These are phyloP conservation scores for Argyra leucocephala DNA, from an alignment of 2,888 invertebrate genomes.

Conservation along the genomic window DNA sequence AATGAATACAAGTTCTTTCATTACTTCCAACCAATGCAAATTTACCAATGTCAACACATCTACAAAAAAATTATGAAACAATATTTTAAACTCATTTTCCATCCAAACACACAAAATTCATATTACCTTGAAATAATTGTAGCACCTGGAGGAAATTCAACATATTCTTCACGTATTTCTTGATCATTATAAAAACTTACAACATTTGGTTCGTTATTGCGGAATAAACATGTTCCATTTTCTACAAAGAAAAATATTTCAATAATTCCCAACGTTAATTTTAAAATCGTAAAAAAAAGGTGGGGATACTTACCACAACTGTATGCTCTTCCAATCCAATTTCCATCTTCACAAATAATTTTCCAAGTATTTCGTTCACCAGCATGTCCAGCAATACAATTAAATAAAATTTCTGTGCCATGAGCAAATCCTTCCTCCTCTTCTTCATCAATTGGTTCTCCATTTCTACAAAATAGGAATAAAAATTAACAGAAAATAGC, in stretches of 20 bases:
- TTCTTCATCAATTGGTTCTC: slow-evolving; percentile 56
- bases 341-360: slow-evolving; percentile 73
- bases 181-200: slow-evolving; percentile 73
- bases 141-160: slow-evolving; percentile 69
- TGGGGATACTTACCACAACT: slow-evolving; percentile 54
- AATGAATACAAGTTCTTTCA: slow-evolving; percentile 61
- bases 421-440: slow-evolving; percentile 65
- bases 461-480: slow-evolving; percentile 46
- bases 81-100: no score
- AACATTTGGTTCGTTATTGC: slow-evolving; percentile 68
- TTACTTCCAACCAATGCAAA: slow-evolving; percentile 70
- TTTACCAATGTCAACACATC: slow-evolving; percentile 80
- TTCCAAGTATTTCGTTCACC: slow-evolving; percentile 78
- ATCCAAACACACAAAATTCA: not conserved
- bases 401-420: slow-evolving; percentile 72
- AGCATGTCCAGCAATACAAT: slow-evolving; percentile 71
- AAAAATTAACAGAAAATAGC: not conserved
- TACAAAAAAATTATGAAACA: slow-evolving; percentile 28
- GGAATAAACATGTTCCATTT: slow-evolving; percentile 66
- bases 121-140: slow-evolving; percentile 54
- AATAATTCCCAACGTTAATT: no score
- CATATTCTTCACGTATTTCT: slow-evolving; percentile 62
- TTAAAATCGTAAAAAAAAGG: slow-evolving; percentile 19
- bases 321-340: slow-evolving; percentile 72
- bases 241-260: slow-evolving; percentile 36